Evolutionary conservation across 1,140 invertebrate species (phyloP).

Genomic region (Drosophila bifasciata): DNA sequence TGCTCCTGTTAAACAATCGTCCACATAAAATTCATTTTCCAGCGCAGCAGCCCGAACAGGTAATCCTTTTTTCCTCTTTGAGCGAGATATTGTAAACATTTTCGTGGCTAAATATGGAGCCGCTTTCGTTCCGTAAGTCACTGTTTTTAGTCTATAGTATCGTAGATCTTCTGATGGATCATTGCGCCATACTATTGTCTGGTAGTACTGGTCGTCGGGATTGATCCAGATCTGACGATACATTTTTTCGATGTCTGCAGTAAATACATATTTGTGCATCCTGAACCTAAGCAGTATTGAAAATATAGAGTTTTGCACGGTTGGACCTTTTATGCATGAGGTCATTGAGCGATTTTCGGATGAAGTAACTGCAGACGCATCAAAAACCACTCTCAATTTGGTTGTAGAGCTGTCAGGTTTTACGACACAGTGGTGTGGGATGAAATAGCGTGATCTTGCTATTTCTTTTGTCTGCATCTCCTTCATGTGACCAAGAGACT

Average conservation of each 20-base stretch:
- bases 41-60: too few relatives aligned
- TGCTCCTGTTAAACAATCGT: too few relatives aligned
- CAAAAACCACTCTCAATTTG: neutral
- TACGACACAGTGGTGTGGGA: neutral
- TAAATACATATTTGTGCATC: neutral
- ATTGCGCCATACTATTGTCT: constrained; percentile 76
- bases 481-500: constrained; percentile 68
- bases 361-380: neutral
- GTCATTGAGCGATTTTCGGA: neutral
- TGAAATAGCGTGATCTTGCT: neutral
- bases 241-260: constrained; percentile 69
- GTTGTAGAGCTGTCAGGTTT: neutral
- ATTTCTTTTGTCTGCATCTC: constrained; percentile 8
- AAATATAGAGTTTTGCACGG: too few relatives aligned
- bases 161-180: constrained; percentile 35
- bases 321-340: neutral
- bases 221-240: constrained; percentile 69
- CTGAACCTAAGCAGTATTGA: neutral
- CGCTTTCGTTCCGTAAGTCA: constrained; percentile 64
- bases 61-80: too few relatives aligned
- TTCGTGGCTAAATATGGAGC: neutral
- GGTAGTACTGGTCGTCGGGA: constrained; percentile 60
- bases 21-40: too few relatives aligned
- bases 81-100: neutral
- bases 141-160: constrained; percentile 11